Evolutionary conservation across 2,113 vertebrate genomes (phyloP), one percentile per base, ranked within the genome.

Genomic region (Rhegmatorhina hoffmannsi): DNA sequence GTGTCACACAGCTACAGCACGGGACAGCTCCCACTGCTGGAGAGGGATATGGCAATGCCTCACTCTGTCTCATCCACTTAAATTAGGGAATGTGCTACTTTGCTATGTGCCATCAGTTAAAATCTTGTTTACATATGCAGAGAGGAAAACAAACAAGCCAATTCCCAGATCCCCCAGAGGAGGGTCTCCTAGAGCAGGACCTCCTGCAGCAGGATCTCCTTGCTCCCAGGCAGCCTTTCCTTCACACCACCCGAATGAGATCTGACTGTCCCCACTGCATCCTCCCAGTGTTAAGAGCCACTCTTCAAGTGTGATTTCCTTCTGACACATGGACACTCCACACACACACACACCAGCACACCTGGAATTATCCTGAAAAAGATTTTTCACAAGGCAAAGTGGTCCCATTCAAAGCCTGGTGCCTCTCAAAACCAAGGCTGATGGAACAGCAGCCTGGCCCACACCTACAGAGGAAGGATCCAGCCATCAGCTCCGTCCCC

Each of bases 371-470:
- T 0, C 59, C 0, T 18, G 64, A 63, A 46, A 63, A 55, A 69
- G 59, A 24, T n/a, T 13, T 73, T 34, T 18, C 6, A 2, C 59
- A 59, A 7, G 34, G 56, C 72, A 17, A 29, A 85, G 63, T 3
- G 63, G 25, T 28, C 49, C 80, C n/a, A 21, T 49, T 36, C 21
- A 36, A 62, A 86, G 80, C 21, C 56, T 8, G 59, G 24, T 76
- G 72, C 26, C 46, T n/a, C 63, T 59, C 49, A 20, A 4, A 36
- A 21, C 24, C 18, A 5, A 28, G 34, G 44, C 36, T 28, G 25
- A 55, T 0, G 47, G 1, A 40, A 64, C 1, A 40, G 34, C 67
- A 33, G 18, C 31, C n/a, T 1, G 0, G 69, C n/a, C 66, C 34
- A n/a, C 64, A 6, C 5, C 26, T 17, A 3, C 2, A 12, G 69